Evolutionary conservation across 2,113 vertebrate species (phyloP).

Genomic region (Kryptolebias marmoratus): DNA sequence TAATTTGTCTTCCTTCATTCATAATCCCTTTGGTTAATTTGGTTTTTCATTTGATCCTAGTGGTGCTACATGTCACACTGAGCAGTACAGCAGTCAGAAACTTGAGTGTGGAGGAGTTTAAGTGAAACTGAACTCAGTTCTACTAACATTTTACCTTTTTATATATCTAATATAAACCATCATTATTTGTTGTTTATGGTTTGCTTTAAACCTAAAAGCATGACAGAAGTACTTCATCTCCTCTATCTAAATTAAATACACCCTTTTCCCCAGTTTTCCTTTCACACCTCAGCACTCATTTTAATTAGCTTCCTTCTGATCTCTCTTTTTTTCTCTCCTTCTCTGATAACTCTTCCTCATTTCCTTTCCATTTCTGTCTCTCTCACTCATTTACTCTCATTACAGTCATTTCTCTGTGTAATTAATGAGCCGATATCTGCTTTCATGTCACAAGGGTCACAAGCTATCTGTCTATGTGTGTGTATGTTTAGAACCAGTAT

Average conservation of each 20-base stretch:
- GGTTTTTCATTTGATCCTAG: conserved; percentile 37
- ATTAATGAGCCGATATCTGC: conserved; percentile 74
- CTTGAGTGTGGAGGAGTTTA: conserved; percentile 3
- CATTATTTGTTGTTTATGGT: background rate
- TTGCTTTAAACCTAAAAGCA: background rate
- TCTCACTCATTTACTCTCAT: conserved; percentile 57
- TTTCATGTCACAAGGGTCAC: conserved; percentile 56
- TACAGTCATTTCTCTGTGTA: conserved; percentile 64
- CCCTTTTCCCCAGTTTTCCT: conserved; percentile 25
- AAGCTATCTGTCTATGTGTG: conserved; percentile 17
- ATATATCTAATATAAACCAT: background rate
- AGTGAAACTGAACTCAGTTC: conserved; percentile 20
- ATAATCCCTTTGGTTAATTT: conserved; percentile 64
- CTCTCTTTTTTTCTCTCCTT: conserved; percentile 38
- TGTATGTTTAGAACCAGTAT: conserved; percentile 8
- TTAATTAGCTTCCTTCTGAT: conserved; percentile 72
- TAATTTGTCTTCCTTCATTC: conserved; percentile 53
- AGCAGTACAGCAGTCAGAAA: conserved; percentile 2
- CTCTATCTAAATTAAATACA: conserved; percentile 48
- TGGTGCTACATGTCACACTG: conserved; percentile 24
- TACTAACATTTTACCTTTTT: background rate
- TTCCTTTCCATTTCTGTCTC: conserved; percentile 48
- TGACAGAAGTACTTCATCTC: conserved; percentile 9
- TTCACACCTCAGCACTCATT: conserved; percentile 71
- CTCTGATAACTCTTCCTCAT: conserved; percentile 48